Conservation (phyloP, 1,140 invertebrate species). For the Potamilus streckersoni region DNA sequence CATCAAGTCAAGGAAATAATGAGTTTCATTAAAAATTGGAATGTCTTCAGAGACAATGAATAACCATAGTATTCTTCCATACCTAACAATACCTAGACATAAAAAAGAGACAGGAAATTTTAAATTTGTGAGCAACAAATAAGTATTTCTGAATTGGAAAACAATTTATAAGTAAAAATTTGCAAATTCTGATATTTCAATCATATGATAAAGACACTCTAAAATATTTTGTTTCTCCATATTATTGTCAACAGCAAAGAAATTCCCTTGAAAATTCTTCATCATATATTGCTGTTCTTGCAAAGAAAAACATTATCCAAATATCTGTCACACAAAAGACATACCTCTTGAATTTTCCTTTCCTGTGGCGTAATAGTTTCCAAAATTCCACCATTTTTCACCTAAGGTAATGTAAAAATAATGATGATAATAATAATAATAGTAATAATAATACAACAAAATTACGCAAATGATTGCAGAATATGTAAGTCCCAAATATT, state of each 20-base stretch:
- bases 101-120: too few relatives aligned
- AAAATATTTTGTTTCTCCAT: not conserved
- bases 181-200: not conserved
- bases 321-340: not conserved
- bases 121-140: too few relatives aligned
- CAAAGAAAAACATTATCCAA: not conserved
- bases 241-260: not conserved
- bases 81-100: too few relatives aligned
- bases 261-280: not conserved
- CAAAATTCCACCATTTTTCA: constrained; percentile 68
- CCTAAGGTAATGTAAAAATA: constrained; percentile 47
- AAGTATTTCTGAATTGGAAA: not conserved
- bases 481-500: too few relatives aligned
- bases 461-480: not conserved
- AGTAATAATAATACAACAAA: not conserved
- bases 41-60: too few relatives aligned
- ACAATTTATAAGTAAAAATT: not conserved
- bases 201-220: not conserved
- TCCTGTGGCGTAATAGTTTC: constrained; percentile 78
- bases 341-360: constrained; percentile 84
- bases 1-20: too few relatives aligned
- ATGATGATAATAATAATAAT: not conserved
- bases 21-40: too few relatives aligned
- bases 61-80: too few relatives aligned
- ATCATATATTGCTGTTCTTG: not conserved